phyloP scores from a whole-genome alignment of 2,113 vertebrate genomes.

The Ciconia boyciana region DNA sequence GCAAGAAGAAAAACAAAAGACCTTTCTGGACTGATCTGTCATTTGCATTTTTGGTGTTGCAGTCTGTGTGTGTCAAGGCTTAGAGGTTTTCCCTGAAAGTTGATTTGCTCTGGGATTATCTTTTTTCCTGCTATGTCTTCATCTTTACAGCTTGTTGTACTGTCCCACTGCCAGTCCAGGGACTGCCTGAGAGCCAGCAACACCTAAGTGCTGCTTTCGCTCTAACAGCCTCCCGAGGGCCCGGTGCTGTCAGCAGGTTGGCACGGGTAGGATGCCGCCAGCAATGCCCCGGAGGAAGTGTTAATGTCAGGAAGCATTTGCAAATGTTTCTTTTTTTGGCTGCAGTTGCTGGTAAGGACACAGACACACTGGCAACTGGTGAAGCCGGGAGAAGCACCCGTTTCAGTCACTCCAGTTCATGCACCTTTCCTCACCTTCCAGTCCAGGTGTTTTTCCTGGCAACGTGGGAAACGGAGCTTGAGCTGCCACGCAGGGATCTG shows the following conservation, averaged over 20 bases:
- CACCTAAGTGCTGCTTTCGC: rapidly evolving
- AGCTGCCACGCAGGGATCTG: rapidly evolving
- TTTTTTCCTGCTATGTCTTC: not conserved
- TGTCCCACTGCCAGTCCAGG: not conserved
- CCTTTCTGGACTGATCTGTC: not conserved
- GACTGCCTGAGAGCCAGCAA: not conserved
- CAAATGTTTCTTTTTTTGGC: not conserved
- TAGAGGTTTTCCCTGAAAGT: not conserved
- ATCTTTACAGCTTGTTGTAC: not conserved
- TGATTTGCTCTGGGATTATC: not conserved
- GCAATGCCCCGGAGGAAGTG: not conserved
- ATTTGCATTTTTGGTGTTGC: not conserved
- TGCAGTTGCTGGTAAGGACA: not conserved
- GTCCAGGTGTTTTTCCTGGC: not conserved
- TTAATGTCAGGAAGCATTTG: not conserved
- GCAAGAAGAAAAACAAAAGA: not conserved
- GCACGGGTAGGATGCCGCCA: not conserved
- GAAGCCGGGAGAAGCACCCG: not conserved
- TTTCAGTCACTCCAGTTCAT: not conserved
- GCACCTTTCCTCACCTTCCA: not conserved
- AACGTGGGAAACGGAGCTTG: not conserved
- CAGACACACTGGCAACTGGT: not conserved
- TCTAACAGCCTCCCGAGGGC: not conserved
- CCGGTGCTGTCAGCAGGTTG: not conserved
- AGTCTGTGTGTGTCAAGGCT: not conserved